Conservation (phyloP, 2,888 invertebrate genomes). For the Xestia xanthographa region DNA sequence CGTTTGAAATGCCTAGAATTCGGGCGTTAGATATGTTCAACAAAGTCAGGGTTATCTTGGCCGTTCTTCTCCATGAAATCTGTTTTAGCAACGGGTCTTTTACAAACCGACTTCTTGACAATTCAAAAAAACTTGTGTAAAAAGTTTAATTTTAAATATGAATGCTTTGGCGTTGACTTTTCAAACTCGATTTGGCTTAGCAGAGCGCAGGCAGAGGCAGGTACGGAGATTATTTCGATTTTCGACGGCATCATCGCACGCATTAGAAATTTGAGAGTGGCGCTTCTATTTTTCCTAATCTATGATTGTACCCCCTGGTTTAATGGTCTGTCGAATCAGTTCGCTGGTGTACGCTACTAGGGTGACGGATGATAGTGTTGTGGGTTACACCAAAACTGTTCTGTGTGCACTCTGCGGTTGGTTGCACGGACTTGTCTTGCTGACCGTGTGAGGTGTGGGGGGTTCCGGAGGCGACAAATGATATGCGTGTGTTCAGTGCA, state of each 20-base stretch:
- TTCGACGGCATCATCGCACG: too few relatives aligned
- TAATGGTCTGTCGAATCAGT: conserved; percentile 71
- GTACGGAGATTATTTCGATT: neutral
- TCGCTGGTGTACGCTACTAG: conserved; percentile 56
- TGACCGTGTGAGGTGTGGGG: conserved; percentile 21
- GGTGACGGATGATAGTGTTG: conserved; percentile 56
- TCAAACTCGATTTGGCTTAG: neutral
- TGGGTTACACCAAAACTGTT: conserved; percentile 40
- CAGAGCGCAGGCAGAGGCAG: neutral
- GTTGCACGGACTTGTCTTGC: conserved; percentile 39
- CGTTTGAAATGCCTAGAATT: neutral
- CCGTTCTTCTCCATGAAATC: neutral
- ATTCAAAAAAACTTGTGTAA: neutral
- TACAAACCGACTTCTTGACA: neutral
- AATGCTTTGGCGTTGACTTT: neutral
- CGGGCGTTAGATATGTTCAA: neutral
- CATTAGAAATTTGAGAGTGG: neutral
- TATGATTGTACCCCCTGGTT: conserved; percentile 50
- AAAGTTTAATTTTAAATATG: neutral
- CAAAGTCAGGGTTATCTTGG: neutral
- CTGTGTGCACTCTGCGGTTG: conserved; percentile 41
- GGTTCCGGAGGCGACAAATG: too few relatives aligned
- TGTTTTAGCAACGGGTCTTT: neutral
- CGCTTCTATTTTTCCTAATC: conserved; percentile 24
- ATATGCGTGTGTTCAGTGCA: too few relatives aligned